These are phyloP conservation scores for Ophraella communa DNA, from an alignment of 2,888 invertebrate species.

Conservation along the genomic window DNA sequence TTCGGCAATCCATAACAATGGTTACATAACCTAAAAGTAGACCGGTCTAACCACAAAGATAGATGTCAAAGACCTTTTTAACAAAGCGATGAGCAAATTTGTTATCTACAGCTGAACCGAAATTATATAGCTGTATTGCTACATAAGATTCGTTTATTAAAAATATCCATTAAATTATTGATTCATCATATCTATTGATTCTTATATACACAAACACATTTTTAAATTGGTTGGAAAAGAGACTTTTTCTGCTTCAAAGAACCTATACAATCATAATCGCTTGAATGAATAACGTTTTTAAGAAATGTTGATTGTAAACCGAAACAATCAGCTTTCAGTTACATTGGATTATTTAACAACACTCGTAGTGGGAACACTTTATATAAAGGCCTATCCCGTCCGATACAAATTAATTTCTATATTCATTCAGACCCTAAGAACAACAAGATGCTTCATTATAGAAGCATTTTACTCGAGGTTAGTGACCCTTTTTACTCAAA, in stretches of 20 bases:
- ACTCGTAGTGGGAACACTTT: constrained; percentile 53
- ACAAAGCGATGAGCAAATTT: not conserved
- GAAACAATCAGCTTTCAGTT: constrained; percentile 54
- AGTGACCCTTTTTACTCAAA: constrained; percentile 40
- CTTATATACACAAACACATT: constrained; percentile 28
- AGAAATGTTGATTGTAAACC: constrained; percentile 52
- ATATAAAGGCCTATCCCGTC: constrained; percentile 54
- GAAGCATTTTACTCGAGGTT: constrained; percentile 54
- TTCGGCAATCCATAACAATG: not conserved
- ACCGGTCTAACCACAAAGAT: not conserved
- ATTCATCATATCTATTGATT: constrained; percentile 25
- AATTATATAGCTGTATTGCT: constrained; percentile 28
- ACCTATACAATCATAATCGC: constrained; percentile 53
- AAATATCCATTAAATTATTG: constrained; percentile 29
- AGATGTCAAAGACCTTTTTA: constrained; percentile 1
- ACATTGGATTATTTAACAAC: constrained; percentile 39
- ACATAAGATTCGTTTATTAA: constrained; percentile 29
- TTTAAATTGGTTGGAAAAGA: constrained; percentile 41
- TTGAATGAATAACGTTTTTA: constrained; percentile 52
- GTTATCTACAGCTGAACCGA: constrained; percentile 2
- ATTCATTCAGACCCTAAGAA: constrained; percentile 38
- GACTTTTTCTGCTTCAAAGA: constrained; percentile 49
- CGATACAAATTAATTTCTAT: constrained; percentile 49
- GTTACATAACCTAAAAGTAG: not conserved
- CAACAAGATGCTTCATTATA: constrained; percentile 52